Evolutionary conservation across 2,888 invertebrate genomes (phyloP), one percentile per base, ranked within the genome.

Genomic region (Drosophila suboccidentalis): DNA sequence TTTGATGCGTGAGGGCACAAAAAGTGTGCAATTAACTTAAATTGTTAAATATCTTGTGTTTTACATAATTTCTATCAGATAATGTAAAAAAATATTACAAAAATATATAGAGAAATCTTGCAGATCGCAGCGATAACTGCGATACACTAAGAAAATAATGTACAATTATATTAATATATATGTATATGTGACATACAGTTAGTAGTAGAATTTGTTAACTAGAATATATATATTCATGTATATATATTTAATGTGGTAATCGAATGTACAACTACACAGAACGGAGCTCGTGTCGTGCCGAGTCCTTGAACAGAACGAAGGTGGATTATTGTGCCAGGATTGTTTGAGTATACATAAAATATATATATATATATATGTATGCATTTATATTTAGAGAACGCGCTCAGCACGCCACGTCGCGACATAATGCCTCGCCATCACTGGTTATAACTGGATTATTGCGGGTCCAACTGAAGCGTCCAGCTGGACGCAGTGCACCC

Each of bases 381-480:
- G 1, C 22, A 43, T 11, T 2, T 10, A 11, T 36, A 10, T n/a
- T 26, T 32, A 11, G 22, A 26, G 34, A 57, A 59, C 83, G 76
- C 68, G 83, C 83, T 85, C 88, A 87, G 68, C 88, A 85, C 76
- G 78, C 61, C 80, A 82, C 19, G 67, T 89, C 60, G 77, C 78
- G 59, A 78, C 58, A 87, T 2, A 81, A 54, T 4, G 64, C 82
- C 71, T 60, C 83, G 53, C 59, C 77, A 19, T 50, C 81, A 38
- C 55, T 57, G 2, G 76, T 70, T n/a, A 68, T n/a, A n/a, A 69
- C 41, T 15, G 32, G 46, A 36, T 53, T 61, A n/a, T 1, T 44
- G 15, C 60, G 55, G 1, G 64, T 51, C 86, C 86, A 86, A 6
- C 58, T 64, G 5, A 60, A 76, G 15, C 78, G 69, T 17, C 68